Evolutionary conservation across 2,888 invertebrate genomes (phyloP), one percentile per base, ranked within the genome.

Genomic region (Poecilobothrus nobilitatus): DNA sequence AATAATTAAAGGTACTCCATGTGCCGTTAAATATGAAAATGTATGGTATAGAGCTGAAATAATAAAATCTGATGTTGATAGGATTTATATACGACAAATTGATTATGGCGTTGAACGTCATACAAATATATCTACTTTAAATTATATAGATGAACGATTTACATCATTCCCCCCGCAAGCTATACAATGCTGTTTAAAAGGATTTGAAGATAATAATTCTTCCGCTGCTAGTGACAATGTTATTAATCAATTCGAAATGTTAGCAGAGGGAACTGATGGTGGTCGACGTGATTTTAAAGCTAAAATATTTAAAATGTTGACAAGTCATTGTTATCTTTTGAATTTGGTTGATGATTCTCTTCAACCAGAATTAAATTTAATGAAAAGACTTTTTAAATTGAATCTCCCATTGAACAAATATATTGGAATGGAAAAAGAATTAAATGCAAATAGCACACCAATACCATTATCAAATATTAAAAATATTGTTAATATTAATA

Each of bases 71-170:
- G 84, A 84, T 44, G 84, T 83, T 1, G 27, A 63, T 27, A 76
- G 86, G 71, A 85, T 89, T 1, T 82, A 86, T 68, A 91, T 98
- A 1, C 84, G 89, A 3, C 98, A 95, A 82, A 90, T 98, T 20
- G 98, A 99, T 83, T 99, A 92, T 83, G 98, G 98, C 8, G 97
- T 97, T 81, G 90, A 92, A 76, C 95, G 95, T 78, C 85, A 85
- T n/a, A 87, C 94, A 1, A 80, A 84, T 9, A 78, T 84, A 1
- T 82, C 84, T 15, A 81, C 87, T 61, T 79, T 92, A 37, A 86
- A 88, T 70, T 83, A 84, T 27, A 89, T 92, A 33, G 86, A 87
- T 6, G 84, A 86, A 6, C 86, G 88, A 68, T 83, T 89, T 71
- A 82, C 91, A 6, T 84, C 82, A 72, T 81, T 91, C 69, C 86